Base-by-base conservation (phyloP, 2,113 vertebrate species). In the Toxotes jaculatrix region DNA sequence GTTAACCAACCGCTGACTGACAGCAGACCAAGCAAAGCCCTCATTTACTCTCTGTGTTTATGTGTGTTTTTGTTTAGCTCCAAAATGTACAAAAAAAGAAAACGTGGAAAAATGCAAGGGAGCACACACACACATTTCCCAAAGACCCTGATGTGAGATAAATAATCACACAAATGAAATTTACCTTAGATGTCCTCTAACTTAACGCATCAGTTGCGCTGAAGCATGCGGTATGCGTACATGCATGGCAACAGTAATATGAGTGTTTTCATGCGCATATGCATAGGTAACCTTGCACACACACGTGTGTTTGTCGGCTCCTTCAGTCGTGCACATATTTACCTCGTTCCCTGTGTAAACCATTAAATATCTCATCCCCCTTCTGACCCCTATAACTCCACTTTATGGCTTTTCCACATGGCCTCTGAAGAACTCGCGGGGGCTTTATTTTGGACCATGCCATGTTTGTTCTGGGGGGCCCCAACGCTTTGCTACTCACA, bases 351-450 rank as follows among this genome's bases (percentile, higher is more conserved):
- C 91, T 93, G 89, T 64, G 84, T 88, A 94, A 95, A 90, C 87
- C 87, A 93, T 95, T 94, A 94, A 94, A 92, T 85, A 89, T 91
- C 90, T 90, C 91, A 89, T 91, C 91, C 88, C 76, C 74, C 63
- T 84, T 87, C 76, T 93, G 91, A 93, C 93, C 92, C 79, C 89
- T 82, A 90, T 87, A 92, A 93, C 92, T 95, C 80, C 79, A 83
- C 80, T 94, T 95, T 94, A 95, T 95, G 78, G 69, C 89, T 95
- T 95, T 95, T 95, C 94, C 95, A 95, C 94, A 94, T 94, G 91
- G 91, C 87, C 92, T 91, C 87, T 86, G 80, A 91, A 93, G 92
- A 94, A 94, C 90, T 91, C 80, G 85, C 77, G 84, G 85, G 90
- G 88, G 90, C 94, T 95, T 95, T 95, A 94, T 91, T 94, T 95